Evolutionary conservation across 2,888 invertebrate genomes (phyloP).

Genomic region (Synergus gifuensis): DNA sequence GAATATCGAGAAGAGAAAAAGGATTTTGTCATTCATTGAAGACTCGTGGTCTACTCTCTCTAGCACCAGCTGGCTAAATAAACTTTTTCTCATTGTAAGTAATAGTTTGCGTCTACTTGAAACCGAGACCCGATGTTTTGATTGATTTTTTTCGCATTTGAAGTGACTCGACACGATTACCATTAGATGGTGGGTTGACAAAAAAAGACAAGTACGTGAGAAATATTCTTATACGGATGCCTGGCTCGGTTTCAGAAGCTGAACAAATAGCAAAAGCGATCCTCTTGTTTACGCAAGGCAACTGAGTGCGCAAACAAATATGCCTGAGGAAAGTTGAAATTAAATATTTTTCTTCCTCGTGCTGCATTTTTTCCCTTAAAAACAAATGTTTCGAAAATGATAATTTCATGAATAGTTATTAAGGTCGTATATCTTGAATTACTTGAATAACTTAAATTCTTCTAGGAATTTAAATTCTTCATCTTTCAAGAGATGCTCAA

Average conservation of each 20-base stretch:
- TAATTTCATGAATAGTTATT: slow-evolving; percentile 33
- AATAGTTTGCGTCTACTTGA: slow-evolving; percentile 38
- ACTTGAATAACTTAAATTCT: background rate
- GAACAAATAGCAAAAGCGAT: slow-evolving; percentile 41
- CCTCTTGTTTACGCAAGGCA: slow-evolving; percentile 42
- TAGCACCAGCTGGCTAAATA: slow-evolving; percentile 35
- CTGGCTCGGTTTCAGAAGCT: slow-evolving; percentile 38
- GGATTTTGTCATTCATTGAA: background rate
- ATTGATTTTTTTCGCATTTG: slow-evolving; percentile 23
- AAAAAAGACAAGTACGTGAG: slow-evolving; percentile 36
- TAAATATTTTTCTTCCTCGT: slow-evolving; percentile 39
- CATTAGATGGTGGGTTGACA: slow-evolving; percentile 39
- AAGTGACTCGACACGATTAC: slow-evolving; percentile 38
- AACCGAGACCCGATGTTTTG: slow-evolving; percentile 25
- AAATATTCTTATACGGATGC: slow-evolving; percentile 39
- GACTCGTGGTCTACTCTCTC: slow-evolving; percentile 30
- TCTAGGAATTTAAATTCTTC: background rate
- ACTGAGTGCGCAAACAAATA: slow-evolving; percentile 39
- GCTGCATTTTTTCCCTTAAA: slow-evolving; percentile 1
- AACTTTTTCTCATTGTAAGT: slow-evolving; percentile 25
- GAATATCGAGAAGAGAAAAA: background rate
- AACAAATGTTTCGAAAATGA: slow-evolving; percentile 16
- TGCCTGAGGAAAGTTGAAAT: slow-evolving; percentile 27
- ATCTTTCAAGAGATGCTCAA: background rate
- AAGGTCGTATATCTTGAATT: background rate